Evolutionary conservation across 2,888 invertebrate genomes (phyloP), one percentile per base, ranked within the genome.

Genomic region (Ceratothoa steindachneri): DNA sequence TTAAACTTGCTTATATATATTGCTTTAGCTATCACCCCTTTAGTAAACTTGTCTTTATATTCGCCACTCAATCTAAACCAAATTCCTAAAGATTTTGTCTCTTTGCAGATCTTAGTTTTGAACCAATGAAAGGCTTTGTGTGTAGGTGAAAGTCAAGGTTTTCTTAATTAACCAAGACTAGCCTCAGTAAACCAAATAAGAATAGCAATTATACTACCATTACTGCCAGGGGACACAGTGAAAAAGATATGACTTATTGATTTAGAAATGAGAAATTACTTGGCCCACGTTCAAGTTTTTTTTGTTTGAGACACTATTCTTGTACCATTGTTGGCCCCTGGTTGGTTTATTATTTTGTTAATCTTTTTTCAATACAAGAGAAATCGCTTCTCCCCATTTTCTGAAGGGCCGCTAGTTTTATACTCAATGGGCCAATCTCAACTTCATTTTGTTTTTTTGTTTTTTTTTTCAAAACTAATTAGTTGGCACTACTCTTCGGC

Each of bases 151-250:
- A 77, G 77, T 77, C 77, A 68, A 77, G 73, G 67, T 77, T 77
- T 73, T 77, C 71, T 70, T 78, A 78, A 73, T 53, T 30, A 71
- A 70, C 70, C 30, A 60, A 75, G 77, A 77, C 77, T 74, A 69
- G 75, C 77, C 77, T 77, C 74, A n/a, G n/a, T n/a, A n/a, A n/a
- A n/a, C n/a, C n/a, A n/a, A n/a, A n/a, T n/a, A n/a, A 72, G 51
- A 30, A 30, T 31, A 31, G 67, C 31, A 27, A 67, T 29, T 67
- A 53, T 72, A 70, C 67, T 70, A 72, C 69, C 78, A 78, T n/a
- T n/a, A n/a, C n/a, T 53, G 73, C 77, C 78, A 78, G 78, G 78
- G 78, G 78, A 78, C 78, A 75, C 78, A 78, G 78, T 78, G 78
- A 30, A 70, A 30, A n/a, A 60, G 24, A 77, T 65, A 70, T 30